A percentile compares a stretch with the other conserved stretches of the same genome.
Evolutionary conservation across 2,888 invertebrate species (phyloP).

Genomic region (Heteromyza rotundicornis): DNA sequence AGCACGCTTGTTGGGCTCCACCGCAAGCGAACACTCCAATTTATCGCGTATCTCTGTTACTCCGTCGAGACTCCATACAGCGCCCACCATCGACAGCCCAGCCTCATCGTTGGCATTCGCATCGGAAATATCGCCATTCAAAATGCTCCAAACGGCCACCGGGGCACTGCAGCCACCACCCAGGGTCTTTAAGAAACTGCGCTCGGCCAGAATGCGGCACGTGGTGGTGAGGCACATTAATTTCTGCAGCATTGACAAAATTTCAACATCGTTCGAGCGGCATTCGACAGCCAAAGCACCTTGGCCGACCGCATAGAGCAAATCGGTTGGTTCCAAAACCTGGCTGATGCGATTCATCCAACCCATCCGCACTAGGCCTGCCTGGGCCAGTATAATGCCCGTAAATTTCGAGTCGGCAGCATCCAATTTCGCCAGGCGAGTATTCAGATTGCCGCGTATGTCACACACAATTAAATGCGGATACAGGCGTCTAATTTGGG

Average conservation of each 20-base stretch:
- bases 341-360: constrained; percentile 82
- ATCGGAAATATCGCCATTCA: constrained; percentile 61
- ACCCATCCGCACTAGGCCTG: constrained; percentile 88
- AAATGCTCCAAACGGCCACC: constrained; percentile 78
- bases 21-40: constrained; percentile 46
- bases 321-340: constrained; percentile 78
- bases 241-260: constrained; percentile 73
- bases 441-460: constrained; percentile 94
- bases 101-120: constrained; percentile 48
- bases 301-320: constrained; percentile 94
- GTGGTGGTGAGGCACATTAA: constrained; percentile 82
- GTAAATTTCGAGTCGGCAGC: constrained; percentile 66
- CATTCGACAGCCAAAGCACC: constrained; percentile 96
- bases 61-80: constrained; percentile 91
- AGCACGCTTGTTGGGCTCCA: constrained; percentile 24
- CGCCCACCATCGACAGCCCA: constrained; percentile 72
- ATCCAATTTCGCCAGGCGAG: constrained; percentile 86
- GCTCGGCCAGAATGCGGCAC: constrained; percentile 82
- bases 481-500: constrained; percentile 81
- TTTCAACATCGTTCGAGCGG: constrained; percentile 72
- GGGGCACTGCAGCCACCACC: constrained; percentile 97
- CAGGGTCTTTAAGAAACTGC: constrained; percentile 83
- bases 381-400: constrained; percentile 86
- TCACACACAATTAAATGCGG: constrained; percentile 81
- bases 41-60: constrained; percentile 69